These are phyloP conservation scores for Tachina grossa DNA, from an alignment of 2,888 invertebrate species.

Conservation along the genomic window DNA sequence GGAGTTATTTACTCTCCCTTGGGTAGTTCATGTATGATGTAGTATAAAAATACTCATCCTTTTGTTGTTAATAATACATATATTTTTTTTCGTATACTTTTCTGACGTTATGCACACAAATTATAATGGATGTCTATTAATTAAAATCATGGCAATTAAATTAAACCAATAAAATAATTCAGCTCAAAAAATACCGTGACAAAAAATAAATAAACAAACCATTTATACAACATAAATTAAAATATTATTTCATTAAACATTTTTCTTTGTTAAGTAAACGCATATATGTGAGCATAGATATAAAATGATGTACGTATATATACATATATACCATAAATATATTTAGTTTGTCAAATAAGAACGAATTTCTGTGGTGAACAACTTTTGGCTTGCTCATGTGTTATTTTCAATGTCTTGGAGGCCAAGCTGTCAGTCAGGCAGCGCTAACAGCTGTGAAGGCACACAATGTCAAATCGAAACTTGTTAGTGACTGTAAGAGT, in stretches of 20 bases:
- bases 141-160: conserved; percentile 30
- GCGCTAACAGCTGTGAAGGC: too few species aligned
- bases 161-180: conserved; percentile 43
- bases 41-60: not conserved
- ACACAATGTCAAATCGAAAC: too few species aligned
- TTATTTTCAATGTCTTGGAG: not conserved
- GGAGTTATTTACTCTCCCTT: too few species aligned
- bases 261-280: not conserved
- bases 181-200: conserved; percentile 1
- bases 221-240: conserved; percentile 39
- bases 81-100: not conserved
- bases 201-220: conserved; percentile 6
- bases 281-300: not conserved
- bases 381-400: not conserved
- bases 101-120: conserved; percentile 6
- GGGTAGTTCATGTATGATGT: not conserved
- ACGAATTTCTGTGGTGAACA: not conserved
- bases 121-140: conserved; percentile 13
- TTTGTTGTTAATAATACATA: not conserved
- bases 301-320: too few species aligned
- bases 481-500: too few species aligned
- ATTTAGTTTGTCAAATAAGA: not conserved
- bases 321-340: not conserved
- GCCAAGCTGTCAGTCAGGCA: too few species aligned
- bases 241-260: conserved; percentile 5